Evolutionary conservation across 2,888 invertebrate species (phyloP), one percentile per base, ranked within the genome.

Genomic region (Mythimna impura): DNA sequence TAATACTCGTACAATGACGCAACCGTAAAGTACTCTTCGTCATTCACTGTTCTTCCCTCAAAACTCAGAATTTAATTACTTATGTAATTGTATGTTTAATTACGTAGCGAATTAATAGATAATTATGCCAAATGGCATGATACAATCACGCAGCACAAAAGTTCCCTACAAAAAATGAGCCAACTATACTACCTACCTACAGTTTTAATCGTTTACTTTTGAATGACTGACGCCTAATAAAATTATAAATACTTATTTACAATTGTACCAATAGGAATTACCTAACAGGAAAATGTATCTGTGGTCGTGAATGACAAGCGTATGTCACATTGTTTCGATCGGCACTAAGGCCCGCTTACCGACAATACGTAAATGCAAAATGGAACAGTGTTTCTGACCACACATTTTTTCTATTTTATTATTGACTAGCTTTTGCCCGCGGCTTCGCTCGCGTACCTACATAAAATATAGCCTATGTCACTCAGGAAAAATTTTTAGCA

Each of bases 31-130:
- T 65, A 64, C 12, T 54, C 5, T 8, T 34, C 20, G 64, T 60
- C 60, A 76, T 64, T n/a, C 10, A 22, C 22, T 55, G 54, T 72
- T 34, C 12, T 76, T 71, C 30, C 79, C 63, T 17, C 70, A 17
- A 30, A n/a, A 43, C 43, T 43, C 30, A 34, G 34, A 3, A 12
- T 34, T 40, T 50, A 58, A 76, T 68, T 43, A 34, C 76, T 12
- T 52, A 60, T 6, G 40, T 68, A 77, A 69, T 47, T 61, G 2
- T 14, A 47, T 2, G 30, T 47, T 78, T 61, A 70, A 61, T 61
- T 70, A 54, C 3, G 43, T 43, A 66, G n/a, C 7, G 9, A 25
- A 17, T 34, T 22, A 30, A 54, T 22, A 54, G 52, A 69, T 69
- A 54, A 36, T 36, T 30, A 43, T 36, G 20, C 14, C 20, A 40